Percentiles rank a stretch among this genome's conserved stretches.
Conservation (phyloP, 2,113 vertebrate species). For the Tragulus kanchil region DNA sequence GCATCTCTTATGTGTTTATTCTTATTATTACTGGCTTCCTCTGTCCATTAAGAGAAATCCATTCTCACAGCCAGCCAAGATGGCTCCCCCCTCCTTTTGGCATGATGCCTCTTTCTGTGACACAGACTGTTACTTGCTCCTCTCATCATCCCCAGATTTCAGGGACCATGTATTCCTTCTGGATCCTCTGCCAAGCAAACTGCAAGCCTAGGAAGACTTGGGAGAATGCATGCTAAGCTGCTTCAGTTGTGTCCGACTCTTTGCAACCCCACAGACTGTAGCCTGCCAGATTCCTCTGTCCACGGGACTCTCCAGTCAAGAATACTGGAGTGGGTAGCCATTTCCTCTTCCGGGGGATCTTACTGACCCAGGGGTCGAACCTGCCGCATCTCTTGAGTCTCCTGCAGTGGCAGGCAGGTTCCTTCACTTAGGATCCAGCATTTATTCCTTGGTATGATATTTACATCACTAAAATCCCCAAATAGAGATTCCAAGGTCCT, state of each 20-base stretch:
- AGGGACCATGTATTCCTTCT: neutral
- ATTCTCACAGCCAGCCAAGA: neutral
- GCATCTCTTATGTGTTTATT: neutral
- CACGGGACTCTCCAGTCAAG: too few species aligned
- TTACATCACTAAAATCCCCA: neutral
- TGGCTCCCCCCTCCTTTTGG: neutral
- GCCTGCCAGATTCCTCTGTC: too few species aligned
- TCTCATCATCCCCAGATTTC: neutral
- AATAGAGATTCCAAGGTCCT: neutral
- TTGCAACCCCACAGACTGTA: too few species aligned
- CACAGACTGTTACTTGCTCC: neutral
- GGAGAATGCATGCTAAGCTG: too few species aligned
- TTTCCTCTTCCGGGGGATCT: too few species aligned
- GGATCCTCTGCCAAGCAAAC: neutral
- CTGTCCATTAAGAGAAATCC: neutral
- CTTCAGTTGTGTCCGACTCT: too few species aligned
- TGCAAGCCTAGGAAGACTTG: neutral
- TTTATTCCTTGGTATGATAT: neutral
- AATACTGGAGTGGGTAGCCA: too few species aligned
- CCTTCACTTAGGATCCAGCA: neutral
- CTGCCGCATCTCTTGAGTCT: too few species aligned
- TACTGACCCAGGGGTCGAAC: too few species aligned
- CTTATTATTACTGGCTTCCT: neutral
- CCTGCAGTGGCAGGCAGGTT: too few species aligned
- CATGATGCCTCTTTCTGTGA: neutral